A percentile compares a stretch with the other conserved stretches of the same genome.
Conservation (phyloP, 2,113 vertebrate genomes). For the Cisticola juncidis region DNA sequence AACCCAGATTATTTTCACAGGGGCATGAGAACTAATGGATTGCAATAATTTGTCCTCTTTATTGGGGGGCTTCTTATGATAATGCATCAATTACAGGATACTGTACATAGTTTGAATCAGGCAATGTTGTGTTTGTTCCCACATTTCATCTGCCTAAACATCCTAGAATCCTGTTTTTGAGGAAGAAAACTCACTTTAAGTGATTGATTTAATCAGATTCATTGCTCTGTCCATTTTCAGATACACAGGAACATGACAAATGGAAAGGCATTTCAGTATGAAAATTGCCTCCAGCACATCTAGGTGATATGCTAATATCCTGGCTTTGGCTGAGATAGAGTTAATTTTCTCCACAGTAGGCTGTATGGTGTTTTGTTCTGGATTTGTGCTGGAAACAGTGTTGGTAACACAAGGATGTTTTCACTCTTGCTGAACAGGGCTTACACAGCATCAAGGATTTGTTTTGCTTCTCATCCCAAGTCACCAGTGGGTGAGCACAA, state of each 20-base stretch:
- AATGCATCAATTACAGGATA: neutral
- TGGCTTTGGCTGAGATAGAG: neutral
- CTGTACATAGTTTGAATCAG: neutral
- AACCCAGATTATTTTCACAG: neutral
- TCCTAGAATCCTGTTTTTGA: neutral
- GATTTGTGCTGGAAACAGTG: neutral
- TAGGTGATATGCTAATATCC: neutral
- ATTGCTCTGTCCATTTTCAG: neutral
- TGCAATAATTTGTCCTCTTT: neutral
- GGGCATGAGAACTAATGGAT: neutral
- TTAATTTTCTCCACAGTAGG: neutral
- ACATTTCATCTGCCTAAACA: neutral
- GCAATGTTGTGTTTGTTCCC: neutral
- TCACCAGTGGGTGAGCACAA: neutral
- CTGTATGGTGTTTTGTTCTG: neutral
- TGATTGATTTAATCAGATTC: neutral
- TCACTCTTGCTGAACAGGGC: neutral
- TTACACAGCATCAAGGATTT: neutral
- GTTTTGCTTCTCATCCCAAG: neutral
- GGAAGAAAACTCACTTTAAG: neutral
- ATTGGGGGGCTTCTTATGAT: neutral
- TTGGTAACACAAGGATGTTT: neutral
- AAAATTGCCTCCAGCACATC: neutral
- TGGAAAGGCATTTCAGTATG: neutral
- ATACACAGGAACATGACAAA: neutral